phyloP scores from a whole-genome alignment of 2,113 vertebrate species.

The Nyctereutes procyonoides region DNA sequence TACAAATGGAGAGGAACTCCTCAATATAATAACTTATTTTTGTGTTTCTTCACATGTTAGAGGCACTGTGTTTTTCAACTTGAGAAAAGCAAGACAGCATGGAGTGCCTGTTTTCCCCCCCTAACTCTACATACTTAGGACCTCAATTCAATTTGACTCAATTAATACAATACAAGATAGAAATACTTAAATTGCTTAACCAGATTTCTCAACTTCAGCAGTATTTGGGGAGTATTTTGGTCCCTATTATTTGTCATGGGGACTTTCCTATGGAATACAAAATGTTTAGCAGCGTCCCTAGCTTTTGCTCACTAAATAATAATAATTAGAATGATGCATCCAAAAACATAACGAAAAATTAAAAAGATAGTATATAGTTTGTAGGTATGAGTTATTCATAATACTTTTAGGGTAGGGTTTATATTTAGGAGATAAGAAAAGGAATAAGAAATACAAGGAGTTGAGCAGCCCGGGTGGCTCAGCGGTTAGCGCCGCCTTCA shows the following conservation, averaged over 20 bases:
- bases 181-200: not conserved
- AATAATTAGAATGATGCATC: not conserved
- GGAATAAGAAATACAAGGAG: not conserved
- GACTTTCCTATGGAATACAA: fast-evolving
- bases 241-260: not conserved
- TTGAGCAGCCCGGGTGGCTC: too few species aligned
- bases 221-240: not conserved
- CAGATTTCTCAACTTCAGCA: not conserved
- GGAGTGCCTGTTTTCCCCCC: not conserved
- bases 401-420: not conserved
- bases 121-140: not conserved
- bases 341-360: not conserved
- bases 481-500: too few species aligned
- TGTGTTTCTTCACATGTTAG: not conserved
- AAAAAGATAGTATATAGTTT: not conserved
- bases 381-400: not conserved
- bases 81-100: not conserved
- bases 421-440: not conserved
- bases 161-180: not conserved
- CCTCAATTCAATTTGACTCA: not conserved
- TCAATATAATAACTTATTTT: not conserved
- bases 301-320: not conserved
- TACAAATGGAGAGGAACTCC: not conserved
- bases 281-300: not conserved
- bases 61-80: not conserved